Conservation (phyloP, 2,113 vertebrate species). For the Tauraco erythrolophus region DNA sequence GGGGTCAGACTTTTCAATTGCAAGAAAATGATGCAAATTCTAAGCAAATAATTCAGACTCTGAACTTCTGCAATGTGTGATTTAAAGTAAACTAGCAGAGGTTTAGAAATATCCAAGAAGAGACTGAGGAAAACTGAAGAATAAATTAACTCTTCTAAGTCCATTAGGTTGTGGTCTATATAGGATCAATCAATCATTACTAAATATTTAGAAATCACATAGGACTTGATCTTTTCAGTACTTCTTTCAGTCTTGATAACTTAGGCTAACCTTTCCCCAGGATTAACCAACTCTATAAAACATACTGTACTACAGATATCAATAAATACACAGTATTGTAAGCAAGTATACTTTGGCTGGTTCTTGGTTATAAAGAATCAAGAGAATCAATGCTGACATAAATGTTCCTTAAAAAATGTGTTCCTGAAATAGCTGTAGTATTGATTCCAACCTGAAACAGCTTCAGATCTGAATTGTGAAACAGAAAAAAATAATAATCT, state of each 20-base stretch:
- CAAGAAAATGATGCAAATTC: neutral
- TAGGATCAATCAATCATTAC: neutral
- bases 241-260: neutral
- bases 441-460: slow-evolving; percentile 15
- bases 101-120: neutral
- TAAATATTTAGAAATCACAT: neutral
- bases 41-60: neutral
- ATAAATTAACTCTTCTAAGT: neutral
- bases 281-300: neutral
- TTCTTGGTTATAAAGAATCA: slow-evolving; percentile 5
- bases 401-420: slow-evolving; percentile 10
- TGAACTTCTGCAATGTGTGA: neutral
- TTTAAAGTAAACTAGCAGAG: neutral
- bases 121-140: neutral
- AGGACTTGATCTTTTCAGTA: neutral
- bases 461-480: neutral
- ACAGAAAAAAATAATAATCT: neutral
- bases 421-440: neutral
- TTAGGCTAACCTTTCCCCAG: neutral
- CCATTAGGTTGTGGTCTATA: neutral
- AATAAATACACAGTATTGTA: neutral
- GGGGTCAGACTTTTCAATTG: neutral
- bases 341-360: neutral
- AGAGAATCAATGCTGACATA: slow-evolving; percentile 17
- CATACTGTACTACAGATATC: neutral